Evolutionary conservation across 1,140 invertebrate species (phyloP), one percentile per base, ranked within the genome.

Genomic region (Globodera ellingtonae): DNA sequence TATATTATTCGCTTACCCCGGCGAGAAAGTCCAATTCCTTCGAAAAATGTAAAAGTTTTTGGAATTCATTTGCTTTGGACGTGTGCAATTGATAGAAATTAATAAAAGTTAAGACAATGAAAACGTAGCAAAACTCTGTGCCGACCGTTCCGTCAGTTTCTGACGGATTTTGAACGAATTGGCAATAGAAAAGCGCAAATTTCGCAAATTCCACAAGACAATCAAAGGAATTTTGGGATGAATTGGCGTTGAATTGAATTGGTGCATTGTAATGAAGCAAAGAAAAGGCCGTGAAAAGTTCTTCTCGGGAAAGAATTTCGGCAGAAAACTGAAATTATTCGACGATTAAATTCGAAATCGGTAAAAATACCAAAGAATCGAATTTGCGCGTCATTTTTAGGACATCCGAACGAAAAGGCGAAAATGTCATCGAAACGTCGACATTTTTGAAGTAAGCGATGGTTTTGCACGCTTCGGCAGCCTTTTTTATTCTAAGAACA

Each of bases 271-370:
- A 9, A 35, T 21, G 35, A 21, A 70, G 67, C 13, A 70, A 35
- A 21, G 35, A 24, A 47, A 44, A 70, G 7, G 67, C 35, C 6
- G 46, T 10, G 35, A 70, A 70, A 9, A 70, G 67, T 3, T 18
- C n/a, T 67, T 67, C 67, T 18, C n/a, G 6, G 35, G 67, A 70
- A 10, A 70, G 46, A 35, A 70, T 9, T 70, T 70, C 67, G 6
- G 46, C 67, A 70, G 35, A 70, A 70, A 70, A 70, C 67, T 70
- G 67, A 70, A 70, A 70, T 10, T 69, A n/a, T 62, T 62, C 1
- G 10, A 4, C 5, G 56, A 62, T 18, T 18, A 44, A 65, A 65
- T 65, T 15, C n/a, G 3, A 65, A 15, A 65, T 3, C n/a, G 59
- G 13, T 44, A 62, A 10, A 13, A 70, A 70, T 0, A 70, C 67